phyloP scores from a whole-genome alignment of 1,140 invertebrate species.

The Hypothenemus hampei region DNA sequence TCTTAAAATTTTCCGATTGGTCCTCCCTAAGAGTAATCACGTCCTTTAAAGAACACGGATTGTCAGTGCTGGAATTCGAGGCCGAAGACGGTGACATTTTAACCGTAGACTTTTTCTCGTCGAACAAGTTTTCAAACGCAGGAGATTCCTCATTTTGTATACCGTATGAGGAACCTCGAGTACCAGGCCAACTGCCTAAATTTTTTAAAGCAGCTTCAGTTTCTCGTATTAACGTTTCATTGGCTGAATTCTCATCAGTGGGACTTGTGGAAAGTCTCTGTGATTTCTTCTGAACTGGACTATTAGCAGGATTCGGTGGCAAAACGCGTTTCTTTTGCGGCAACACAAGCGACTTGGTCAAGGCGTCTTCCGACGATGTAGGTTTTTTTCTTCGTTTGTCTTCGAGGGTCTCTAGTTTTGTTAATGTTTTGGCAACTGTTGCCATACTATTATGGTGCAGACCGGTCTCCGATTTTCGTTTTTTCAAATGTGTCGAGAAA shows the following conservation, averaged over 20 bases:
- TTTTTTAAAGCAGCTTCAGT: constrained; percentile 80
- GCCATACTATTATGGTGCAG: constrained; percentile 40
- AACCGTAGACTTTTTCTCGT: constrained; percentile 65
- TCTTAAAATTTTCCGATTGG: constrained; percentile 40
- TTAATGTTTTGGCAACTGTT: constrained; percentile 41
- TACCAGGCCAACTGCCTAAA: constrained; percentile 71
- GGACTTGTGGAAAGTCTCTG: constrained; percentile 38
- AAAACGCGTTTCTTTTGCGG: constrained; percentile 61
- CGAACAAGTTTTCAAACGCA: constrained; percentile 78
- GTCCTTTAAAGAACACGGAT: constrained; percentile 57
- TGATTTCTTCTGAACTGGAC: constrained; percentile 51
- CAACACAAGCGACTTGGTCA: constrained; percentile 48
- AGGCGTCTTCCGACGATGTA: constrained; percentile 39
- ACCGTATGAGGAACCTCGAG: constrained; percentile 59
- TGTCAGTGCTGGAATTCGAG: constrained; percentile 56
- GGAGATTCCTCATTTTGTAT: constrained; percentile 68
- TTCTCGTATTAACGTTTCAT: constrained; percentile 76
- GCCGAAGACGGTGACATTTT: constrained; percentile 62
- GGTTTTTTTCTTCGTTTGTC: constrained; percentile 52
- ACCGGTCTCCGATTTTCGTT: constrained; percentile 47
- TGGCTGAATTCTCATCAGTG: constrained; percentile 57
- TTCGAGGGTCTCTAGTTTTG: constrained; percentile 45
- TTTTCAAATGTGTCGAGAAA: constrained; percentile 52
- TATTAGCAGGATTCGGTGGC: constrained; percentile 45
- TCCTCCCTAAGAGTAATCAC: constrained; percentile 56